These are phyloP conservation scores for Buathra laborator DNA, from an alignment of 2,888 invertebrate species.

Conservation along the genomic window DNA sequence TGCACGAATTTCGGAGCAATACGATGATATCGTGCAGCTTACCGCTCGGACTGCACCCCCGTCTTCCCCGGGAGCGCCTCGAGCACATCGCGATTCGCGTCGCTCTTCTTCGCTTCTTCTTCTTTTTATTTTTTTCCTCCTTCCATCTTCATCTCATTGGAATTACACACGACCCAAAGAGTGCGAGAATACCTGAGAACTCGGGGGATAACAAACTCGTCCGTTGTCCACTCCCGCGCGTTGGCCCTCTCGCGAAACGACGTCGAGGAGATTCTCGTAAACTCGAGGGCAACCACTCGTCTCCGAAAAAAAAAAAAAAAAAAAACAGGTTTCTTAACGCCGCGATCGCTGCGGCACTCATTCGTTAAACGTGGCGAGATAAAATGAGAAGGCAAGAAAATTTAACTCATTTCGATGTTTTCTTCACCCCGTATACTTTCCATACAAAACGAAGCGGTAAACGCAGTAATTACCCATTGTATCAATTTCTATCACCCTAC, in stretches of 20 bases:
- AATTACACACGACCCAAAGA: no score
- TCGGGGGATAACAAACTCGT: neutral
- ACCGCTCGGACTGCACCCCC: no score
- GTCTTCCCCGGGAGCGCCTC: no score
- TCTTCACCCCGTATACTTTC: slow-evolving; percentile 7
- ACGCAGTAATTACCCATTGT: slow-evolving; percentile 32
- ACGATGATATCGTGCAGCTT: no score
- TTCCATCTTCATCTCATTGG: slow-evolving; percentile 27
- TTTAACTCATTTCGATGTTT: slow-evolving; percentile 6
- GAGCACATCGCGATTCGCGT: no score
- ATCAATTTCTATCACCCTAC: slow-evolving; percentile 6
- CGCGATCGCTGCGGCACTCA: no score
- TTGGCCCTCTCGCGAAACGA: slow-evolving; percentile 1
- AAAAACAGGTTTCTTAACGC: neutral
- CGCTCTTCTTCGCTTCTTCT: no score
- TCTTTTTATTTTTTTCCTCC: neutral
- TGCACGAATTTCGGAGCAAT: no score
- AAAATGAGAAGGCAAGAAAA: slow-evolving; percentile 15
- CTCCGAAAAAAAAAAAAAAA: slow-evolving; percentile 37
- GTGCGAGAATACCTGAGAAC: neutral
- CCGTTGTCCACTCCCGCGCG: neutral
- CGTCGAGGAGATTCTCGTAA: slow-evolving; percentile 51
- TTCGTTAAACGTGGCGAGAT: neutral
- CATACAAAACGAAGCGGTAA: slow-evolving; percentile 14
- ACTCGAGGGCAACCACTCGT: slow-evolving; percentile 62